Conservation (phyloP, 92 coral and sea anemone genomes). For the Epizoanthus fatuus region DNA sequence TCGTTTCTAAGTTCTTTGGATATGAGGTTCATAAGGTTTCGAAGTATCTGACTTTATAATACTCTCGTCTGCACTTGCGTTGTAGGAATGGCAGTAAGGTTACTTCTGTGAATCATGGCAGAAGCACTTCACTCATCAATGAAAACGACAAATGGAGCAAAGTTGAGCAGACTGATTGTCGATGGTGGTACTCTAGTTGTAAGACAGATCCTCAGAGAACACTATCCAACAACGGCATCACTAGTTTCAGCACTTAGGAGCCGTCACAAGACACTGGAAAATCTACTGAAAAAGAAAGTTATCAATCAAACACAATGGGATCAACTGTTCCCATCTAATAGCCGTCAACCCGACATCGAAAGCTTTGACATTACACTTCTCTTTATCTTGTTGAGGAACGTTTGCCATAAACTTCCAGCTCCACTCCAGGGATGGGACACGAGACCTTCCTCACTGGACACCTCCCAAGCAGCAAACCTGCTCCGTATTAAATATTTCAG, state of each 20-base stretch:
- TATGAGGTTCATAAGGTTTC: not conserved
- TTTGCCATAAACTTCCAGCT: not conserved
- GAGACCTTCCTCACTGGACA: not conserved
- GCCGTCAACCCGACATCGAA: not conserved
- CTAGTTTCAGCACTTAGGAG: not conserved
- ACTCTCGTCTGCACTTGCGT: not conserved
- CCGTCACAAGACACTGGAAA: not conserved
- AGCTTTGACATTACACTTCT: conserved; percentile 21
- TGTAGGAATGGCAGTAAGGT: not conserved
- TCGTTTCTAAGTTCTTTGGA: too few relatives aligned
- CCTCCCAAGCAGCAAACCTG: conserved; percentile 10
- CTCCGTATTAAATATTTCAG: conserved; percentile 1
- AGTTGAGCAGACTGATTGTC: conserved; percentile 13
- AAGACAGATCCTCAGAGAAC: not conserved
- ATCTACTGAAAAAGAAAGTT: not conserved
- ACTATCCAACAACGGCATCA: not conserved
- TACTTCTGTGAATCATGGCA: not conserved
- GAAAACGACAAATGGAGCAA: conserved; percentile 2
- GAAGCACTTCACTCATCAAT: not conserved
- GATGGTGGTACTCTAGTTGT: conserved; percentile 14
- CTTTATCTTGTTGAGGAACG: not conserved
- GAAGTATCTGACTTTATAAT: not conserved
- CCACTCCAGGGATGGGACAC: conserved; percentile 12
- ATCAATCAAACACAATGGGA: not conserved
- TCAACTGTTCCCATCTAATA: not conserved